These are phyloP conservation scores for Falco columbarius DNA, from an alignment of 2,797 vertebrate genomes.

Conservation along the genomic window DNA sequence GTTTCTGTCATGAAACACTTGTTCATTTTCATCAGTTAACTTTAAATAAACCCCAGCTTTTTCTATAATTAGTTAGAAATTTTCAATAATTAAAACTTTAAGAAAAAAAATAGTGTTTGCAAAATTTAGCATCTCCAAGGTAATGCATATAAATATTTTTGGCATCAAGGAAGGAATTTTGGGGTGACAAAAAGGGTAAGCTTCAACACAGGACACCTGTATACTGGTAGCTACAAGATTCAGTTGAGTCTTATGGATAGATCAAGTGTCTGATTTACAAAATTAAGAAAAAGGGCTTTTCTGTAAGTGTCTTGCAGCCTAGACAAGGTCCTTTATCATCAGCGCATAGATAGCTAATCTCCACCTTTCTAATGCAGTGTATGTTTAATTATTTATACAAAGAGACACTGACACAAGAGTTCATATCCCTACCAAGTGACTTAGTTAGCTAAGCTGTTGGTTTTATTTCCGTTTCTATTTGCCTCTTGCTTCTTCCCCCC, in stretches of 20 bases:
- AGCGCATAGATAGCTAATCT: not conserved
- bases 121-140: not conserved
- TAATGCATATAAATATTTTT: not conserved
- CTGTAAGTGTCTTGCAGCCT: not conserved
- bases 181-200: not conserved
- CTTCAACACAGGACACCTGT: not conserved
- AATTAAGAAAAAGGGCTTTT: not conserved
- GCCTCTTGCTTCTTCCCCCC: not conserved
- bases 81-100: not conserved
- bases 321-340: not conserved
- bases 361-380: not conserved
- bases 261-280: not conserved
- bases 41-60: not conserved
- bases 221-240: not conserved
- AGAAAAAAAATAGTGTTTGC: not conserved
- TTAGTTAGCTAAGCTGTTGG: not conserved
- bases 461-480: not conserved
- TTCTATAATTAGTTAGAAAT: not conserved
- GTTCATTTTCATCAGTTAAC: not conserved
- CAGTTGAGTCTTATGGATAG: not conserved
- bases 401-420: not conserved
- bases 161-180: not conserved
- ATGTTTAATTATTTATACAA: not conserved
- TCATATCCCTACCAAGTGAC: not conserved
- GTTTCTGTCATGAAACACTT: not conserved